Evolutionary conservation across 1,140 invertebrate species (phyloP).

Genomic region (Wiebesia pumilae): DNA sequence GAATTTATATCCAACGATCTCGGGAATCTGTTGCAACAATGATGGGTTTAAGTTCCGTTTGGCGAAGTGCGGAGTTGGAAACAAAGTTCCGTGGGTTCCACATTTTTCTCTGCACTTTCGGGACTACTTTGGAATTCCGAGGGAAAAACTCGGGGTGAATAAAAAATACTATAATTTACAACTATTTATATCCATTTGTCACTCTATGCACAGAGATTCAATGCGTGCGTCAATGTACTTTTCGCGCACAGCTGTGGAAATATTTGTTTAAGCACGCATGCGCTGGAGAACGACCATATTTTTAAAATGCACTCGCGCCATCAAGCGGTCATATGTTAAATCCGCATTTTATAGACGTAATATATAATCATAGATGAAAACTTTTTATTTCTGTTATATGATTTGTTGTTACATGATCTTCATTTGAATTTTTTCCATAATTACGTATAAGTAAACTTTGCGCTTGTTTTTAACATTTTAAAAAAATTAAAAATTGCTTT

Average conservation of each 20-base stretch:
- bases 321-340: neutral
- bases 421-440: neutral
- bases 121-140: neutral
- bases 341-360: too few relatives aligned
- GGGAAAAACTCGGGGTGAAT: neutral
- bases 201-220: neutral
- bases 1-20: neutral
- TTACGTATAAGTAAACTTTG: neutral
- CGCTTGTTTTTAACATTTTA: neutral
- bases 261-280: neutral
- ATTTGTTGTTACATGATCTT: too few relatives aligned
- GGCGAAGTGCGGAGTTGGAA: neutral
- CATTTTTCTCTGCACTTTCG: neutral
- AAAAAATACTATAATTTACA: slow-evolving; percentile 4
- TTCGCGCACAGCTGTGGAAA: neutral
- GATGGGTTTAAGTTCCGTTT: neutral
- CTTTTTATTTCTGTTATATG: too few relatives aligned
- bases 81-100: neutral
- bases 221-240: too few relatives aligned
- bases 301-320: neutral
- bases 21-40: neutral
- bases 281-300: neutral
- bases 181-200: slow-evolving; percentile 41
- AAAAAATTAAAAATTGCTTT: neutral
- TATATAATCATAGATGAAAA: too few relatives aligned